These are phyloP conservation scores for Eudyptes chrysolophus DNA, from an alignment of 2,113 vertebrate genomes.

Conservation along the genomic window DNA sequence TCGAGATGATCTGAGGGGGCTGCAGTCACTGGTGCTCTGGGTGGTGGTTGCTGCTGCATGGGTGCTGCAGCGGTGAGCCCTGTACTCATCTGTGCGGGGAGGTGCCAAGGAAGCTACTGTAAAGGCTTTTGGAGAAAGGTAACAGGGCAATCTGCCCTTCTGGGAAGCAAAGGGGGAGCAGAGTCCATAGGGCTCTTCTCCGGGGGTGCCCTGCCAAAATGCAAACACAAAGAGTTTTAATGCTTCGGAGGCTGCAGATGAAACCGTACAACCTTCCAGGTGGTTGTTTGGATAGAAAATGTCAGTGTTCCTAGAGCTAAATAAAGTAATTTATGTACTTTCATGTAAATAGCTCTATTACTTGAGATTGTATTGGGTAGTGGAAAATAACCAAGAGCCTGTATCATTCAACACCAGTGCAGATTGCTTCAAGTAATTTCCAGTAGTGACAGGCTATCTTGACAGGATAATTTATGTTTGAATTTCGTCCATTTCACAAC, in stretches of 20 bases:
- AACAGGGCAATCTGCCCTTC: not conserved
- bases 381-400: not conserved
- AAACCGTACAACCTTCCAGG: not conserved
- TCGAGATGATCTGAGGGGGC: not conserved
- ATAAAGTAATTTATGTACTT: not conserved
- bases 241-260: not conserved
- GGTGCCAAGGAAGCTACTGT: not conserved
- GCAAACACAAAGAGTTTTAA: not conserved
- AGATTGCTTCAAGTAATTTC: not conserved
- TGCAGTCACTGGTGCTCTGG: not conserved
- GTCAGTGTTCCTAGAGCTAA: not conserved
- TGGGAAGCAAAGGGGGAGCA: not conserved
- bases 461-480: not conserved
- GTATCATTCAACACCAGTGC: not conserved
- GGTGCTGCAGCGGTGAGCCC: not conserved
- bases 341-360: not conserved
- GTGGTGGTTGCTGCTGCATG: not conserved
- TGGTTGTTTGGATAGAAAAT: not conserved
- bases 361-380: not conserved
- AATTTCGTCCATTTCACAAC: not conserved
- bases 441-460: not conserved
- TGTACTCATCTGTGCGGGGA: not conserved
- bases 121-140: not conserved
- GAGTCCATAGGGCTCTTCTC: not conserved
- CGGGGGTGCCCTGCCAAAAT: not conserved